Conservation (phyloP, 1,140 invertebrate species). For the Sesamia nonagrioides region DNA sequence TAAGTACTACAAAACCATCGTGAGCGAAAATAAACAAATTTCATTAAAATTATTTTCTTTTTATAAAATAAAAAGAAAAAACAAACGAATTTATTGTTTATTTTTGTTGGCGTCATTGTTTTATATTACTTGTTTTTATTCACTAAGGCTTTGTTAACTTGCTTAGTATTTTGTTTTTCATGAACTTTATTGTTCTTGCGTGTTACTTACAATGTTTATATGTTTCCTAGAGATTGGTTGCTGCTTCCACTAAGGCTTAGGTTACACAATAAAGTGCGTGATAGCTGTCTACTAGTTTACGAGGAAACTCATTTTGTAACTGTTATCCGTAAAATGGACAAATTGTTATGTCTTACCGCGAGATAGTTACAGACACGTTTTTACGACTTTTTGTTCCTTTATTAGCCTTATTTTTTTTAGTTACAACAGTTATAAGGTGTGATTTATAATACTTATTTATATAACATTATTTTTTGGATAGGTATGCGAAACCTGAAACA, state of each 20-base stretch:
- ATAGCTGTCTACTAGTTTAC: constrained; percentile 13
- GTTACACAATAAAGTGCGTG: constrained; percentile 16
- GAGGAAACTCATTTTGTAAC: background rate
- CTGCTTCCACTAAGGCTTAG: background rate
- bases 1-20: too few species aligned
- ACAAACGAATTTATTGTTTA: too few species aligned
- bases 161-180: background rate
- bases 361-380: constrained; percentile 14
- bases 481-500: too few species aligned
- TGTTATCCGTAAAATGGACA: constrained; percentile 3
- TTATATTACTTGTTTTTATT: background rate
- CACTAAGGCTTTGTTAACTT: background rate
- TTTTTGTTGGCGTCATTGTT: too few species aligned
- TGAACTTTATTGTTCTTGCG: background rate
- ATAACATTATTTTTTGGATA: too few species aligned
- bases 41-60: too few species aligned
- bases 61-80: too few species aligned
- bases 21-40: too few species aligned
- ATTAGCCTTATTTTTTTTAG: background rate
- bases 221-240: background rate
- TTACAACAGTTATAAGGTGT: background rate
- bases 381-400: constrained; percentile 5
- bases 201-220: background rate
- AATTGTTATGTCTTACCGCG: background rate
- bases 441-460: too few species aligned